These are phyloP conservation scores for Toxotes chatareus DNA, from an alignment of 2,113 vertebrate genomes.

Conservation along the genomic window DNA sequence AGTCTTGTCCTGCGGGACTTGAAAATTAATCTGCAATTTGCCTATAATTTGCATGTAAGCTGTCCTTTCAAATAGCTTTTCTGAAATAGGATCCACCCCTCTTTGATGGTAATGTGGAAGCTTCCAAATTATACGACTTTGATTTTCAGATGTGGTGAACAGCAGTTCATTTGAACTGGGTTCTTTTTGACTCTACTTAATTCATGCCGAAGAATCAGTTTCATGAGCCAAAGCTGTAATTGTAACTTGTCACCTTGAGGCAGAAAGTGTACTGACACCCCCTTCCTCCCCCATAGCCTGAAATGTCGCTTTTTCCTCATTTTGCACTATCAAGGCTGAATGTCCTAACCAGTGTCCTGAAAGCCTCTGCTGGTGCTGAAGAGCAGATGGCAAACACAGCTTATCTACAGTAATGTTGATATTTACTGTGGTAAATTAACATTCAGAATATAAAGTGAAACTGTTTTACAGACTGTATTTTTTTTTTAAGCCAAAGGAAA, in stretches of 20 bases:
- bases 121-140: background rate
- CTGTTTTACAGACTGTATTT: background rate
- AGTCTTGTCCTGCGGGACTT: background rate
- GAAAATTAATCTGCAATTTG: background rate
- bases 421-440: constrained; percentile 10
- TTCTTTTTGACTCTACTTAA: background rate
- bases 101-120: background rate
- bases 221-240: constrained; percentile 5
- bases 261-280: background rate
- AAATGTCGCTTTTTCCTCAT: background rate
- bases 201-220: background rate
- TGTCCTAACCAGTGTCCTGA: constrained; percentile 9
- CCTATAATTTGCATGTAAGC: background rate
- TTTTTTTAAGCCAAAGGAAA: background rate
- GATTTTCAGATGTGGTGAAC: background rate
- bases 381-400: constrained; percentile 20
- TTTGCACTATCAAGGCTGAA: background rate
- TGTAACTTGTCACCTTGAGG: background rate
- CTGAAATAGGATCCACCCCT: background rate
- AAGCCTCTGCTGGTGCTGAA: background rate
- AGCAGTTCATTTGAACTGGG: background rate
- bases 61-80: background rate
- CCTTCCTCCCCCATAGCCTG: background rate
- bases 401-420: background rate
- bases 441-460: background rate